Base-by-base conservation (phyloP, 2,888 invertebrate species). In the Trilocha varians region DNA sequence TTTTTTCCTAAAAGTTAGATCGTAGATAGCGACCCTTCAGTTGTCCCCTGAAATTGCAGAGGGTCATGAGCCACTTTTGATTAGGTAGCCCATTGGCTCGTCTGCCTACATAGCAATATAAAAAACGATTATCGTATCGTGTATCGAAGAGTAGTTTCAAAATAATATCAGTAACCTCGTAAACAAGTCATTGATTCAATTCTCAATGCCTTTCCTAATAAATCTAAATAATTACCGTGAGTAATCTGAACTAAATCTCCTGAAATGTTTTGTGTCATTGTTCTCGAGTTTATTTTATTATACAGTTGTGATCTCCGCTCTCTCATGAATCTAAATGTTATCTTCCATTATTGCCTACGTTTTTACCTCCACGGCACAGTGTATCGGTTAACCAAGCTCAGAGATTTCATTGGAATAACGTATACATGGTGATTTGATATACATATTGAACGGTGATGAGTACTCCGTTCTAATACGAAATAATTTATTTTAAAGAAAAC, bases 261-360 rank as follows among this genome's bases (percentile, higher is more conserved):
- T 11, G 25, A 11, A 25, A 25, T 38, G 14, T 14, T 32, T 41
- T 38, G 37, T 41, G 15, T 17, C n/a, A 9, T 17, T 48, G 48
- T 47, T 38, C 46, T 49, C 25, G 41, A 48, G 50, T 51, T 51
- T 49, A 50, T 55, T 57, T 58, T 57, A 58, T 50, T 55, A 53
- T 49, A 43, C 50, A 50, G 45, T 49, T 48, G 55, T 53, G 50
- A 53, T 59, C 59, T 66, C 56, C 53, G 53, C 50, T 56, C 53
- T 55, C 59, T 70, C 64, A 66, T 69, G 70, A 70, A 70, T 67
- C 64, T 56, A 57, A 69, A 70, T 69, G 57, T 53, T 56, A 57
- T 47, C 57, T 57, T 59, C 56, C 59, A 63, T 63, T 62, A 69
- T 65, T 62, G 62, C 50, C 46, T 44, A 39, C 43, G 45, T 39